phyloP scores from a whole-genome alignment of 2,888 invertebrate species.

The Pseudococcus viburni region DNA sequence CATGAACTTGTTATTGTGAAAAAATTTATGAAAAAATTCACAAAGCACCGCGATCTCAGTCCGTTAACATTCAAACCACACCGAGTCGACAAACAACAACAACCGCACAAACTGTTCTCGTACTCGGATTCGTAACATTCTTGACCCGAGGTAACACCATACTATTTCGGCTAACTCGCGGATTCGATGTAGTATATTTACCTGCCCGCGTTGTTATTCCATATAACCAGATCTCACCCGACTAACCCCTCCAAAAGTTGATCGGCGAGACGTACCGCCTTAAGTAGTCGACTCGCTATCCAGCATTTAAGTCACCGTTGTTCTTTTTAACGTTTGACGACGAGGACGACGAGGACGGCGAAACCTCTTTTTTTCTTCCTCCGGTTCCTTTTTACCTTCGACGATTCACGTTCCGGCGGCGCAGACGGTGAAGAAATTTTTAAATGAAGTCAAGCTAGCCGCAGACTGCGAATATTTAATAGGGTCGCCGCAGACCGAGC shows the following conservation, averaged over 20 bases:
- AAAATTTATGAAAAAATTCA: conserved; percentile 34
- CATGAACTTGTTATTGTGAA: not conserved
- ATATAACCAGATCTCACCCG: conserved; percentile 61
- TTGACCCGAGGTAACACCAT: conserved; percentile 65
- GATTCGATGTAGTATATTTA: conserved; percentile 59
- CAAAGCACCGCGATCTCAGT: not conserved
- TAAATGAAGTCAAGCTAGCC: conserved; percentile 50
- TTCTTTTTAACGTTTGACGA: conserved; percentile 52
- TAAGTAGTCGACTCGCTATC: conserved; percentile 62
- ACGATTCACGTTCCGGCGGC: conserved; percentile 3
- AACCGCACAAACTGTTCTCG: conserved; percentile 29
- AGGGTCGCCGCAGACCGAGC: not conserved
- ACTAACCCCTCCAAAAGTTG: conserved; percentile 60
- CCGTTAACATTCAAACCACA: conserved; percentile 53
- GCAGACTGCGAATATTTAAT: conserved; percentile 57
- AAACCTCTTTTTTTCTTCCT: conserved; percentile 45
- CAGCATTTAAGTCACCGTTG: conserved; percentile 64
- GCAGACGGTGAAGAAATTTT: conserved; percentile 34
- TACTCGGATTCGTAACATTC: conserved; percentile 56
- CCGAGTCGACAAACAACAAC: not conserved
- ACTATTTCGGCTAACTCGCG: conserved; percentile 61
- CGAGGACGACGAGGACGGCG: conserved; percentile 40
- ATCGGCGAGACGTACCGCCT: conserved; percentile 63
- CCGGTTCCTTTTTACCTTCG: not conserved
- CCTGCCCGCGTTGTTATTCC: conserved; percentile 60